Evolutionary conservation across 2,888 invertebrate species (phyloP), one percentile per base, ranked within the genome.

Genomic region (Odontocerum albicorne): DNA sequence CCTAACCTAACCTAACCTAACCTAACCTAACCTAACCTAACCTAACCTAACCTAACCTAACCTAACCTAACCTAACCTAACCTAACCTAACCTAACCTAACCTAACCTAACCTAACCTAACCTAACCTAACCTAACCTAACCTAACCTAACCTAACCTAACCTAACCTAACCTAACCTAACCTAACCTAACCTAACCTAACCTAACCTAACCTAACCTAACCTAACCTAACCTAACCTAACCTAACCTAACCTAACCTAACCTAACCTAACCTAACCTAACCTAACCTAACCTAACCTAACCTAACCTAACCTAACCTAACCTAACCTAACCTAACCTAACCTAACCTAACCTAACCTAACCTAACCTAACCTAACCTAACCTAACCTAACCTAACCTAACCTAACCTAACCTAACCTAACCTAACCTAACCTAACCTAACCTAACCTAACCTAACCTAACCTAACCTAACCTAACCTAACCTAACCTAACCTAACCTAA

Each of bases 1-100:
- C 33, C 33, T 33, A 33, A 33, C 33, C 33, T 33, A 33, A 33
- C 33, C 33, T 33, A 33, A 33, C 33, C 33, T 33, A 33, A 33
- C 33, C 33, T 33, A 33, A 33, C 33, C 33, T 33, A 33, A 33
- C 33, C 33, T 33, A 33, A 33, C 33, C 33, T 33, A 33, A 33
- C 33, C 33, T 33, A 33, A 33, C 33, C 33, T 33, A 33, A 33
- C 33, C 33, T 33, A 33, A 33, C 33, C 33, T 33, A 33, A 33
- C 33, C 33, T 33, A 33, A 33, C 33, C 33, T 33, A 33, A 33
- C 33, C 33, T 33, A 33, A 33, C 33, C 33, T 33, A 33, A 33
- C 33, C 33, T 33, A 33, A 33, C 33, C 33, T 33, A 33, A 33
- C 33, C 33, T 33, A 33, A 33, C 33, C 33, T 33, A 33, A 33